phyloP scores from a whole-genome alignment of 1,140 invertebrate genomes.

The Linepithema humile region DNA sequence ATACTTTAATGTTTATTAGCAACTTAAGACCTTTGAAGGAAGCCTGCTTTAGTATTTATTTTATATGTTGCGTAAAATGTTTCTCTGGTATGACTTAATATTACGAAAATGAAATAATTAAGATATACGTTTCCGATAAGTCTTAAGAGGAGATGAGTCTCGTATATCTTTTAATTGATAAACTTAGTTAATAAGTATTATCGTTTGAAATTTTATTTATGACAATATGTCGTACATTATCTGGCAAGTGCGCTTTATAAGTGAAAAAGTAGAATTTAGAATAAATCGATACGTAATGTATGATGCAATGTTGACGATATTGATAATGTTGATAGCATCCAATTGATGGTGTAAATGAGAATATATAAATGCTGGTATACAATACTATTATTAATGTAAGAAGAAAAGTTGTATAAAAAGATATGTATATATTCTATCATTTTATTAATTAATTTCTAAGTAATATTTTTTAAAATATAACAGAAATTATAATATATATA shows the following conservation, averaged over 20 bases:
- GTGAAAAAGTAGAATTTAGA: background rate
- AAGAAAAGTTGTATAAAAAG: background rate
- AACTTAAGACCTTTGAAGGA: background rate
- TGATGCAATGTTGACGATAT: background rate
- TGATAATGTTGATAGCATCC: background rate
- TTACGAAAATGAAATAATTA: background rate
- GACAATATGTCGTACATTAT: background rate
- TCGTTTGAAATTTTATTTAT: background rate
- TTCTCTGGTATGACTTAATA: background rate
- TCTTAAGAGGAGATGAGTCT: background rate
- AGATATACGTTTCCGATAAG: background rate
- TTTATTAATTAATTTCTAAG: no score
- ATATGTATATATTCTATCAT: background rate
- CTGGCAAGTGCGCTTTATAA: background rate
- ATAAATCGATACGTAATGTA: slow-evolving; percentile 3
- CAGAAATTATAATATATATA: no score
- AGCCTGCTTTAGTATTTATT: background rate
- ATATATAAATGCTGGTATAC: background rate
- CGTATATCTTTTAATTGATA: background rate
- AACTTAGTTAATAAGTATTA: no score
- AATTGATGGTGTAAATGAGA: background rate
- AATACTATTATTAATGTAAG: background rate
- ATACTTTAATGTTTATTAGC: background rate
- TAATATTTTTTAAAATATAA: no score
- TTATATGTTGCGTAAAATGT: background rate